A percentile compares a stretch with the other conserved stretches of the same genome.
Evolutionary conservation across 2,888 invertebrate genomes (phyloP).

Genomic region (Gasteruption jaculator): DNA sequence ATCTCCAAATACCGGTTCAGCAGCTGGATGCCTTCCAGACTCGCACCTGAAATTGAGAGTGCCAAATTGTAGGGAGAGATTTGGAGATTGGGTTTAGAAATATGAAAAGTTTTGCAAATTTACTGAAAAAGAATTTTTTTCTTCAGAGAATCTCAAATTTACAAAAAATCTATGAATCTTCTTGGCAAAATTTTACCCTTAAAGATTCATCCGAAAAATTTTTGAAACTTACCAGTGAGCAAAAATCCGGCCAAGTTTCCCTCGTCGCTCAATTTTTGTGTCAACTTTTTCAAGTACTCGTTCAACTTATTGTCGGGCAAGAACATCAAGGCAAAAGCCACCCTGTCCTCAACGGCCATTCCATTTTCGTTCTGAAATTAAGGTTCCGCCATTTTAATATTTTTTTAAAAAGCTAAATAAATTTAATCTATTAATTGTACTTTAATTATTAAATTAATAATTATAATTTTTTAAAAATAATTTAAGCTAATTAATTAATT

Average conservation of each 20-base stretch:
- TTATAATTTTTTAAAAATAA: constrained; percentile 10
- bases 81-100: too few relatives aligned
- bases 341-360: constrained; percentile 80
- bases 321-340: constrained; percentile 88
- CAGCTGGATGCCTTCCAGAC: constrained; percentile 70
- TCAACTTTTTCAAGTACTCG: constrained; percentile 72
- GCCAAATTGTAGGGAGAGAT: neutral
- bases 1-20: constrained; percentile 83
- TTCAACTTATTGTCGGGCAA: constrained; percentile 74
- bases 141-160: too few relatives aligned
- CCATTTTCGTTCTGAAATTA: constrained; percentile 69
- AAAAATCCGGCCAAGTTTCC: constrained; percentile 83
- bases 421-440: constrained; percentile 15
- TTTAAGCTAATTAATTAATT: constrained; percentile 3
- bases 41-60: constrained; percentile 58
- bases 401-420: too few relatives aligned
- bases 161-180: too few relatives aligned
- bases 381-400: neutral
- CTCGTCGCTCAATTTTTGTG: constrained; percentile 65
- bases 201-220: too few relatives aligned
- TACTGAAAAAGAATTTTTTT: too few relatives aligned
- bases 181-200: too few relatives aligned
- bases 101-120: too few relatives aligned
- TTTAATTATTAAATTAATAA: constrained; percentile 13
- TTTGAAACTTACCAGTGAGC: constrained; percentile 64